A percentile compares a stretch with the other conserved stretches of the same genome.
Evolutionary conservation across 2,797 vertebrate species (phyloP).

Genomic region (Moxostoma hubbsi): DNA sequence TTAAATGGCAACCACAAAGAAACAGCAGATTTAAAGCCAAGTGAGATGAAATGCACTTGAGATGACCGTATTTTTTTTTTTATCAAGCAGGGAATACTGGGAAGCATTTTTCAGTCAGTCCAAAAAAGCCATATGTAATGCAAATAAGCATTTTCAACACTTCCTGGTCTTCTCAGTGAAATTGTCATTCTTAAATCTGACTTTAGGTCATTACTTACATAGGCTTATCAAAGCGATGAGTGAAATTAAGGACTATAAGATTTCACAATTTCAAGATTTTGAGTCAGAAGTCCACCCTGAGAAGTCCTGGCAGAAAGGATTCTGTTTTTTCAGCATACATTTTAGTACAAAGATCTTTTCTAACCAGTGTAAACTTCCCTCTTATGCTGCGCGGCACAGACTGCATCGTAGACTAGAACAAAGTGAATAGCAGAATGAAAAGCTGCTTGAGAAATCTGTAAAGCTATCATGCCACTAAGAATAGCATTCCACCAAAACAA

Average conservation of each 20-base stretch:
- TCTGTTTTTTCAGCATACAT: neutral
- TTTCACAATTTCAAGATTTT: neutral
- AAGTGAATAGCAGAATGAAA: slow-evolving; percentile 26
- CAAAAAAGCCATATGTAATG: slow-evolving; percentile 50
- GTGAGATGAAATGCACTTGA: slow-evolving; percentile 51
- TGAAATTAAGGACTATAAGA: slow-evolving; percentile 16
- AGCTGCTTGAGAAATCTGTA: slow-evolving; percentile 44
- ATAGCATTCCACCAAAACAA: slow-evolving; percentile 44
- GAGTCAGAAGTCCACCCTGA: slow-evolving; percentile 53
- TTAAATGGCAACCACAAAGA: slow-evolving; percentile 48
- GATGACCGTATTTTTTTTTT: slow-evolving; percentile 43
- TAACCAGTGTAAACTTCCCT: slow-evolving; percentile 26
- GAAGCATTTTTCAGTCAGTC: neutral
- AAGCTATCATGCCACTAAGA: slow-evolving; percentile 58
- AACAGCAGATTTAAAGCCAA: slow-evolving; percentile 71
- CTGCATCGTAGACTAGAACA: slow-evolving; percentile 9
- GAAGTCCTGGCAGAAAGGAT: slow-evolving; percentile 28
- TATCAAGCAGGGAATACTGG: slow-evolving; percentile 49
- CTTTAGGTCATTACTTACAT: neutral
- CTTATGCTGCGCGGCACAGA: neutral
- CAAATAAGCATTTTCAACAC: slow-evolving; percentile 33
- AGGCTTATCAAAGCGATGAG: slow-evolving; percentile 24
- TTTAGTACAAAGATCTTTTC: slow-evolving; percentile 22
- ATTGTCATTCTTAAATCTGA: neutral
- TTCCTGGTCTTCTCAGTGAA: slow-evolving; percentile 22